Evolutionary conservation across 2,797 vertebrate genomes (phyloP), one percentile per base, ranked within the genome.

Genomic region (Anableps anableps): DNA sequence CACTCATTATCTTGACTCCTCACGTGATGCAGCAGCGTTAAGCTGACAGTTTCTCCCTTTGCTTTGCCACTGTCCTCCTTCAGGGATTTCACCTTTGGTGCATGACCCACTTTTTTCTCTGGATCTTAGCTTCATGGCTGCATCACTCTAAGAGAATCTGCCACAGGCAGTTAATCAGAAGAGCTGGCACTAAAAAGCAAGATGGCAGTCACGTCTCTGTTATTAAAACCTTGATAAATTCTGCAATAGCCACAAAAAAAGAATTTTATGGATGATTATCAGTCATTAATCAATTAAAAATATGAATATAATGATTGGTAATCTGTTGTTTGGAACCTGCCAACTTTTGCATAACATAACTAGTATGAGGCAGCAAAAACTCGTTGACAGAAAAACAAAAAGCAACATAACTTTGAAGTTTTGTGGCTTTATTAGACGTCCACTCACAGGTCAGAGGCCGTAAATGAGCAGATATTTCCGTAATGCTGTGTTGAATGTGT

Each of bases 101-200:
- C 80, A 78, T 90, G 90, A 92, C 88, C 89, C 85, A 88, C 80
- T 93, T 91, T 74, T 84, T 77, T 68, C 51, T 83, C 84, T 79
- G 70, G 70, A 88, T 89, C 83, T 88, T 80, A 3, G 84, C 90
- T 90, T 89, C 85, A 73, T 60, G 74, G 85, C 83, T 81, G 72
- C 87, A 77, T 84, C 76, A 45, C 58, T 84, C 85, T 2, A 0
- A 83, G 88, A 83, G 85, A 62, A 62, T 45, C 55, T 76, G 76
- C 77, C 80, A 26, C 76, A 45, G 75, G 53, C 79, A 75, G 48
- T 73, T 9, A n/a, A 58, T 89, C 72, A 77, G 78, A 48, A 38
- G 17, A 34, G 17, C 71, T 45, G 2, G 0, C 31, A 29, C 47
- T 66, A 43, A 81, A 51, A 53, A 21, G 34, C 4, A 31, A 53